Percentiles rank a stretch among this genome's conserved stretches.
phyloP scores from a whole-genome alignment of 2,888 invertebrate genomes.

The Limulus polyphemus region DNA sequence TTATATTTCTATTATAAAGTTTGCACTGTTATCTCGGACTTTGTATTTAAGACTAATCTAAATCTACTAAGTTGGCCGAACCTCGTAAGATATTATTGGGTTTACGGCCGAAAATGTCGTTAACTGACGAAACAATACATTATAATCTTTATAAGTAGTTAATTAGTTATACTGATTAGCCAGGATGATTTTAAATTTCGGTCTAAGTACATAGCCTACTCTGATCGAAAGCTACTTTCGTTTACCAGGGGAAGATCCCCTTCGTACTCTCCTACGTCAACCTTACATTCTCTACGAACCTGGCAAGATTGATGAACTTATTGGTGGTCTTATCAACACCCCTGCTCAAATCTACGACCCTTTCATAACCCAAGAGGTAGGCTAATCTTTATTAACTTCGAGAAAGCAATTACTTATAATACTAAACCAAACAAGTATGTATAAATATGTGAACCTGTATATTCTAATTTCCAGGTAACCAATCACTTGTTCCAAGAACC shows the following conservation, averaged over 20 bases:
- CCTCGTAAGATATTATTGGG: too few relatives aligned
- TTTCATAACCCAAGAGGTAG: slow-evolving; percentile 19
- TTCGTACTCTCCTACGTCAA: slow-evolving; percentile 20
- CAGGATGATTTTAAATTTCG: too few relatives aligned
- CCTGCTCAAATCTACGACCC: slow-evolving; percentile 26
- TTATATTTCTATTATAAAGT: too few relatives aligned
- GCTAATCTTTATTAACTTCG: background rate
- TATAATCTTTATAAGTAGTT: background rate
- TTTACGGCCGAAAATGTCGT: background rate
- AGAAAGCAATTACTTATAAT: background rate
- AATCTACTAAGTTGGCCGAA: too few relatives aligned
- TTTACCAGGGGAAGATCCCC: slow-evolving; percentile 2
- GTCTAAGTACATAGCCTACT: too few relatives aligned
- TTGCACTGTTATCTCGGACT: too few relatives aligned
- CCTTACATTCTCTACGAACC: slow-evolving; percentile 25
- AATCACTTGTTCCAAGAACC: slow-evolving; percentile 71
- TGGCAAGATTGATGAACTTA: slow-evolving; percentile 23
- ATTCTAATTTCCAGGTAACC: slow-evolving; percentile 51
- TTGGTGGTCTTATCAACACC: slow-evolving; percentile 24
- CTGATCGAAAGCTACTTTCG: too few relatives aligned
- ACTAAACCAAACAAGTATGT: background rate
- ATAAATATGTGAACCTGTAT: slow-evolving; percentile 29
- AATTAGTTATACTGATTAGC: background rate
- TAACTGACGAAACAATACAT: background rate
- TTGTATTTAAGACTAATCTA: too few relatives aligned